Evolutionary conservation across 2,113 vertebrate species (phyloP).

Genomic region (Sander lucioperca): DNA sequence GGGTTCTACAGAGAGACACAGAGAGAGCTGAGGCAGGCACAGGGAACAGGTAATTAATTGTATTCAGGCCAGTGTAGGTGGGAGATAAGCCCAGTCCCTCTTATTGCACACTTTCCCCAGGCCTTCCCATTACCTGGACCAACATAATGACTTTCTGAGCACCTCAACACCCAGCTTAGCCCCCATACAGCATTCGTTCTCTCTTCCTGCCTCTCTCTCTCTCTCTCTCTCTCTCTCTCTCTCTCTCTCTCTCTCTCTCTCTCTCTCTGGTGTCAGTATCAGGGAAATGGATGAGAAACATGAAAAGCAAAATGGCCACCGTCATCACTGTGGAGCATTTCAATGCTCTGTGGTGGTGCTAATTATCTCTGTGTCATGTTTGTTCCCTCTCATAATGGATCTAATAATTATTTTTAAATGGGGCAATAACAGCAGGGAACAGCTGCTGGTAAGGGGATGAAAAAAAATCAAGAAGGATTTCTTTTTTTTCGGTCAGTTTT

Average conservation of each 20-base stretch:
- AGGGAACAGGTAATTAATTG: constrained; percentile 74
- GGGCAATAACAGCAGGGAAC: constrained; percentile 29
- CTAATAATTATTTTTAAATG: constrained; percentile 67
- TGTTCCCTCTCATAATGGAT: constrained; percentile 57
- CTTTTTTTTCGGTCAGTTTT: constrained; percentile 24
- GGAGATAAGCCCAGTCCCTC: constrained; percentile 68
- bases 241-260: neutral
- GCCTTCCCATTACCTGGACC: constrained; percentile 66
- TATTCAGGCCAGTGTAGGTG: constrained; percentile 65
- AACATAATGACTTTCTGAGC: constrained; percentile 75
- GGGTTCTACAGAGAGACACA: constrained; percentile 27
- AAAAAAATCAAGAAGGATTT: neutral
- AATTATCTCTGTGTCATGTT: constrained; percentile 66
- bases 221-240: neutral
- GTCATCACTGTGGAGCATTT: constrained; percentile 16
- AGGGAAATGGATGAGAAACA: constrained; percentile 61
- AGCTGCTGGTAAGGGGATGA: neutral
- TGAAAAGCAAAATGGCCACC: constrained; percentile 58
- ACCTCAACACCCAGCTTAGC: constrained; percentile 44
- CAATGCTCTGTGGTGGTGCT: constrained; percentile 57
- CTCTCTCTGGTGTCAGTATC: constrained; percentile 32
- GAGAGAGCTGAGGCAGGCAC: constrained; percentile 38
- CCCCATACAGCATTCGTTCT: constrained; percentile 2
- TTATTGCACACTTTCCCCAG: constrained; percentile 66
- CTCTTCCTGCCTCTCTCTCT: neutral